Conservation (phyloP, 2,797 vertebrate species). For the Coendou prehensilis region DNA sequence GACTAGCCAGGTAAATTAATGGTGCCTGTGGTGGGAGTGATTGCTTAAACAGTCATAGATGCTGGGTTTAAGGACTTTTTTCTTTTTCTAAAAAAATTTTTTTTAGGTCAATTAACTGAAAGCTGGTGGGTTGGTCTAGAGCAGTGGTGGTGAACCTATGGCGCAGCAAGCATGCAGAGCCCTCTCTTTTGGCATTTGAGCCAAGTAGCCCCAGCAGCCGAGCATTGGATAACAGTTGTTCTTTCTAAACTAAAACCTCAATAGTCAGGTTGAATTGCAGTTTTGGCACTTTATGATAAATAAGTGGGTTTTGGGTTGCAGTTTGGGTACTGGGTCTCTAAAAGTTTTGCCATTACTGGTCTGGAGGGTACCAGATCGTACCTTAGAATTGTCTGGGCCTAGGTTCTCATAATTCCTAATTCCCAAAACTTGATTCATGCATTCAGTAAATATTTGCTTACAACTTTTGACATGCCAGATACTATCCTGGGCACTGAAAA, state of each 20-base stretch:
- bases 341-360: neutral
- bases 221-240: neutral
- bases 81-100: neutral
- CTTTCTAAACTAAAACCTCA: neutral
- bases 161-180: neutral
- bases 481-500: conserved; percentile 1
- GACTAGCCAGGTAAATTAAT: conserved; percentile 56
- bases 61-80: neutral
- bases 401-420: neutral
- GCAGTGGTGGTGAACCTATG: neutral
- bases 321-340: neutral
- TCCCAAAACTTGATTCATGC: conserved; percentile 19
- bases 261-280: neutral
- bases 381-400: neutral
- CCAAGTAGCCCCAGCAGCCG: neutral
- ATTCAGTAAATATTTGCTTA: conserved; percentile 26
- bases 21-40: conserved; percentile 33
- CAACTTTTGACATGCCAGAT: neutral
- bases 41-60: conserved; percentile 40
- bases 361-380: neutral
- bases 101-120: conserved; percentile 25
- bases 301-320: neutral
- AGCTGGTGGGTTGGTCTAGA: conserved; percentile 5
- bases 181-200: neutral
- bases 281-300: neutral